A percentile compares a stretch with the other conserved stretches of the same genome.
phyloP scores from a whole-genome alignment of 2,113 vertebrate genomes.

The Cyanoramphus novaezelandiae region DNA sequence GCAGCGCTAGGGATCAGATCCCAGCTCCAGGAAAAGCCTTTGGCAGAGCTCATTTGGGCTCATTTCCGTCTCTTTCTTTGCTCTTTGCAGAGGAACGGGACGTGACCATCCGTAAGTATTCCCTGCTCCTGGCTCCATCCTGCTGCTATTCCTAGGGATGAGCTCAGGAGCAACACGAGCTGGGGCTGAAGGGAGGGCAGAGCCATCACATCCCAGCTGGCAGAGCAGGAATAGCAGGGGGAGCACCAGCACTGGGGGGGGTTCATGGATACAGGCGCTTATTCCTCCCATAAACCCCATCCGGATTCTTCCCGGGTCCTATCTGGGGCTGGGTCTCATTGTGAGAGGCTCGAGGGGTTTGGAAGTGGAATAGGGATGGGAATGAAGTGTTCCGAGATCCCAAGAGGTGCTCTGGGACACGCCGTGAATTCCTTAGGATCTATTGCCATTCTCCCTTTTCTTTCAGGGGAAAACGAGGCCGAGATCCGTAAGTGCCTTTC shows the following conservation, averaged over 20 bases:
- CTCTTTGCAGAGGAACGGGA: background rate
- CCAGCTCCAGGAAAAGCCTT: background rate
- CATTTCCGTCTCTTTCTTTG: background rate
- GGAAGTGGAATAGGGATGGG: background rate
- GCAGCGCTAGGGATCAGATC: background rate
- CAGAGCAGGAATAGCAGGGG: background rate
- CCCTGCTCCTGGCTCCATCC: background rate
- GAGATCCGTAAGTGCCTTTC: background rate
- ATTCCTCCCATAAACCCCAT: background rate
- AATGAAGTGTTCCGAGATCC: background rate
- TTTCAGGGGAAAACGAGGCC: background rate
- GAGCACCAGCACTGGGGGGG: background rate
- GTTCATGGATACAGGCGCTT: background rate
- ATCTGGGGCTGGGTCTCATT: background rate
- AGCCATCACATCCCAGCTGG: background rate
- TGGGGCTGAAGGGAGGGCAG: background rate
- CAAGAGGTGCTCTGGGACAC: accelerated
- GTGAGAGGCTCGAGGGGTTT: background rate
- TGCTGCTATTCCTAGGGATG: background rate
- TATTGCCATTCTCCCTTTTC: too few species aligned
- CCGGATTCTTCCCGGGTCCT: background rate
- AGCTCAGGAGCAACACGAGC: background rate
- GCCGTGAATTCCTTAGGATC: background rate
- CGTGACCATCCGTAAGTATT: background rate
- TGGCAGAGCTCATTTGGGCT: background rate